Evolutionary conservation across 2,113 vertebrate genomes (phyloP).

Genomic region (Lethenteron reissneri): DNA sequence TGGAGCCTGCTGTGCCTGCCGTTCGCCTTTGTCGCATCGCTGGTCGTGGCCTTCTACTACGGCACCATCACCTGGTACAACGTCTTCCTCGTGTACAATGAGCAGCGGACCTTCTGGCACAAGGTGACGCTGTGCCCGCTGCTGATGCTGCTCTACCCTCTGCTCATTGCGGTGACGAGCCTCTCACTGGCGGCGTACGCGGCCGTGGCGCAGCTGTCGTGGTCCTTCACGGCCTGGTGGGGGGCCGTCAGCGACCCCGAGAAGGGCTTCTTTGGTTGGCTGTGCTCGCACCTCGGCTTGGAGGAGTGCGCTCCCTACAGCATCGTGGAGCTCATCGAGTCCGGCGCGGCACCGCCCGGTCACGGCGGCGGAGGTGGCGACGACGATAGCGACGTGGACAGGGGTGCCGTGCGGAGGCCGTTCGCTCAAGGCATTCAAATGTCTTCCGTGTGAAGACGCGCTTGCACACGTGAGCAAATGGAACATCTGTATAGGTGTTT

Average conservation of each 20-base stretch:
- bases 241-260: conserved; percentile 63
- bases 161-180: conserved; percentile 72
- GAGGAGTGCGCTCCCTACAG: conserved; percentile 94
- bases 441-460: too few relatives aligned
- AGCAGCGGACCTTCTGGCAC: conserved; percentile 98
- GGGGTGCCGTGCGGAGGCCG: too few relatives aligned
- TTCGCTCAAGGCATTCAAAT: too few relatives aligned
- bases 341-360: conserved; percentile 41
- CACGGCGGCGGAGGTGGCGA: too few relatives aligned
- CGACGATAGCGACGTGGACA: too few relatives aligned
- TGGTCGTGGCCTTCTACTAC: conserved; percentile 88
- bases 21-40: conserved; percentile 62
- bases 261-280: conserved; percentile 95
- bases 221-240: conserved; percentile 87
- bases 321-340: conserved; percentile 78
- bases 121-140: conserved; percentile 84
- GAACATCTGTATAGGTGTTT: too few relatives aligned
- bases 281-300: conserved; percentile 71
- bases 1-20: conserved; percentile 87
- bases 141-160: conserved; percentile 78
- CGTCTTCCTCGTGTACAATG: conserved; percentile 91
- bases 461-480: too few relatives aligned
- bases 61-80: conserved; percentile 98
- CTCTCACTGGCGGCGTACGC: conserved; percentile 63
- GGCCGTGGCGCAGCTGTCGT: conserved; percentile 64